A percentile compares a stretch with the other conserved stretches of the same genome.
phyloP scores from a whole-genome alignment of 2,113 vertebrate genomes.

The Antennarius striatus region DNA sequence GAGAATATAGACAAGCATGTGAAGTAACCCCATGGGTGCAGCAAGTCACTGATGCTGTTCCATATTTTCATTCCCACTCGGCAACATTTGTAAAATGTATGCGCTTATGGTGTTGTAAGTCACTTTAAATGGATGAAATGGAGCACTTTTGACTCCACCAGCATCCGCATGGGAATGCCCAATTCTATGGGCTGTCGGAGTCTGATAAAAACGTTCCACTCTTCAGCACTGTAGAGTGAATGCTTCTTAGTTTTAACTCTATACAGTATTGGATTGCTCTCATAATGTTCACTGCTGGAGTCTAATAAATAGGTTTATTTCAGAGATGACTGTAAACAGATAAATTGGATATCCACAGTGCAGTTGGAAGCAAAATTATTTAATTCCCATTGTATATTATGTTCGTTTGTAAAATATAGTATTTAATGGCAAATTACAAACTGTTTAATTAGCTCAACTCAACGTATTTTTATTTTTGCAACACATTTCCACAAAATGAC shows the following conservation, averaged over 20 bases:
- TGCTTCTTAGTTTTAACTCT: conserved; percentile 37
- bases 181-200: conserved; percentile 31
- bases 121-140: conserved; percentile 43
- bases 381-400: no score
- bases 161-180: conserved; percentile 15
- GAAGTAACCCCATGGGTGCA: conserved; percentile 9
- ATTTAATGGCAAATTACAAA: no score
- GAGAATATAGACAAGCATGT: conserved; percentile 2
- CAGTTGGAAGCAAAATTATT: neutral
- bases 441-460: no score
- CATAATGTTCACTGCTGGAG: conserved; percentile 41
- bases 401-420: no score
- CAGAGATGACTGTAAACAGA: conserved; percentile 26
- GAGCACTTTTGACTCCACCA: conserved; percentile 24
- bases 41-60: conserved; percentile 7
- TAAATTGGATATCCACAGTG: conserved; percentile 11
- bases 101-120: conserved; percentile 22
- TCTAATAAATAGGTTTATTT: conserved; percentile 42
- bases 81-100: conserved; percentile 40
- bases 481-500: no score
- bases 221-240: conserved; percentile 25
- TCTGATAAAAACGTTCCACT: conserved; percentile 27
- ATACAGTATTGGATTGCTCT: conserved; percentile 35
- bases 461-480: no score
- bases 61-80: conserved; percentile 36